Conservation (phyloP, 2,888 invertebrate genomes). For the Odontothrips loti region DNA sequence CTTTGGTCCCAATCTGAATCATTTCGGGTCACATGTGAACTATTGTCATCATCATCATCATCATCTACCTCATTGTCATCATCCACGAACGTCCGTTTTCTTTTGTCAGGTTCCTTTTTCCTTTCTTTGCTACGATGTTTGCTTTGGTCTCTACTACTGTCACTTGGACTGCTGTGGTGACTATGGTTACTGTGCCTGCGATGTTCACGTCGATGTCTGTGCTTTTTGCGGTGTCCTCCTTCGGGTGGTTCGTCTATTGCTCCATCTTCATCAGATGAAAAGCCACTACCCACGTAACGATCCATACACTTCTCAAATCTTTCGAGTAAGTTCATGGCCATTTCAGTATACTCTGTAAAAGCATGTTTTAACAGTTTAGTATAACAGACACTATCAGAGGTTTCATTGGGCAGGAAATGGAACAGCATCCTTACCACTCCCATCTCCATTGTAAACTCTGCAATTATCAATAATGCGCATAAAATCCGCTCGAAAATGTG, state of each 20-base stretch:
- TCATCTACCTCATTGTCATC: conserved; percentile 14
- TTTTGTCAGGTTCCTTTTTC: conserved; percentile 51
- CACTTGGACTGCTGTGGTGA: conserved; percentile 28
- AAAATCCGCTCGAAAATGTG: conserved; percentile 82
- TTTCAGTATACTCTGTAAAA: conserved; percentile 74
- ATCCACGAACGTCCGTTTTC: conserved; percentile 44
- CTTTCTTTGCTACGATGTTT: conserved; percentile 46
- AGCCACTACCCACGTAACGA: conserved; percentile 75
- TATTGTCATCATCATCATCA: background rate
- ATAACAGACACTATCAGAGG: background rate
- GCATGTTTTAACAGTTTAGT: background rate
- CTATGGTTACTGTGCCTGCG: conserved; percentile 29
- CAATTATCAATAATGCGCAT: conserved; percentile 90
- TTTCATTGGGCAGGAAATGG: background rate
- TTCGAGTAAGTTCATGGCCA: conserved; percentile 77
- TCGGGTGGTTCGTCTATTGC: conserved; percentile 44
- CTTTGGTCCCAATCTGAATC: conserved; percentile 22
- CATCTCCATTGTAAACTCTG: conserved; percentile 84
- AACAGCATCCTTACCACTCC: conserved; percentile 67
- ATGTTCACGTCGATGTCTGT: conserved; percentile 32
- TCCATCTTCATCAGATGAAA: conserved; percentile 64
- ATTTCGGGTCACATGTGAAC: conserved; percentile 15
- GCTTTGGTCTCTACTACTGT: conserved; percentile 41
- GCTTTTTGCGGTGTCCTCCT: conserved; percentile 38
- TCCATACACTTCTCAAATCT: conserved; percentile 78